phyloP scores from a whole-genome alignment of 2,113 vertebrate genomes.

The Xyliphius kryptos region DNA sequence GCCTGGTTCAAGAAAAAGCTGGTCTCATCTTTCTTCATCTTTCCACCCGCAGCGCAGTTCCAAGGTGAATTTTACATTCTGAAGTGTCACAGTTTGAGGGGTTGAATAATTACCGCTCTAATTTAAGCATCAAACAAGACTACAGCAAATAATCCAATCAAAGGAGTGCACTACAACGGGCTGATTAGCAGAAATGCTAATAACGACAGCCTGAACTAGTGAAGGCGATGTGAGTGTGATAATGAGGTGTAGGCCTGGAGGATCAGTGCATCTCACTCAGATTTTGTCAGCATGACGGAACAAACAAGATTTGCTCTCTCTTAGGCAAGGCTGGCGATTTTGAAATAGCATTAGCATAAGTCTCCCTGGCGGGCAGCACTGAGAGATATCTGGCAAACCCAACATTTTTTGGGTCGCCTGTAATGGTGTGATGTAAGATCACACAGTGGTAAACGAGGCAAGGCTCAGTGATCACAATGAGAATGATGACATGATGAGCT shows the following conservation, averaged over 20 bases:
- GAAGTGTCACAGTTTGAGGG: not conserved
- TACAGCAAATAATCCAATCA: constrained; percentile 19
- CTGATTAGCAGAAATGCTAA: constrained; percentile 32
- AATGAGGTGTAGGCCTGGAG: constrained; percentile 34
- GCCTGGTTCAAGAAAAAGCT: constrained; percentile 24
- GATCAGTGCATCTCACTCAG: constrained; percentile 29
- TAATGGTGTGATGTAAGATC: constrained; percentile 9
- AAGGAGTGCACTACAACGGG: constrained; percentile 23
- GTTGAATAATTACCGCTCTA: constrained; percentile 21
- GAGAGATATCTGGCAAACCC: constrained; percentile 31
- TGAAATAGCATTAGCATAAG: constrained; percentile 46
- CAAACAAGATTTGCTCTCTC: constrained; percentile 35
- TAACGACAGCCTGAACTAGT: constrained; percentile 20
- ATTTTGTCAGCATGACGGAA: constrained; percentile 40
- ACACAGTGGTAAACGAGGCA: not conserved
- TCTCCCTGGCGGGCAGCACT: constrained; percentile 31
- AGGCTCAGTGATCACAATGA: constrained; percentile 6
- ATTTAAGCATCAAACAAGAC: constrained; percentile 28
- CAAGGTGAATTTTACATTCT: constrained; percentile 6
- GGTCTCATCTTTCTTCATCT: constrained; percentile 1
- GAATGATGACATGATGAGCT: constrained; percentile 6
- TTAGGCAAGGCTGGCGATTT: constrained; percentile 39
- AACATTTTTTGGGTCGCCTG: constrained; percentile 33
- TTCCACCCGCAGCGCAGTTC: not conserved
- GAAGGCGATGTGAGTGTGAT: constrained; percentile 33